phyloP scores from a whole-genome alignment of 2,797 vertebrate species.

The Brachymystax lenok region DNA sequence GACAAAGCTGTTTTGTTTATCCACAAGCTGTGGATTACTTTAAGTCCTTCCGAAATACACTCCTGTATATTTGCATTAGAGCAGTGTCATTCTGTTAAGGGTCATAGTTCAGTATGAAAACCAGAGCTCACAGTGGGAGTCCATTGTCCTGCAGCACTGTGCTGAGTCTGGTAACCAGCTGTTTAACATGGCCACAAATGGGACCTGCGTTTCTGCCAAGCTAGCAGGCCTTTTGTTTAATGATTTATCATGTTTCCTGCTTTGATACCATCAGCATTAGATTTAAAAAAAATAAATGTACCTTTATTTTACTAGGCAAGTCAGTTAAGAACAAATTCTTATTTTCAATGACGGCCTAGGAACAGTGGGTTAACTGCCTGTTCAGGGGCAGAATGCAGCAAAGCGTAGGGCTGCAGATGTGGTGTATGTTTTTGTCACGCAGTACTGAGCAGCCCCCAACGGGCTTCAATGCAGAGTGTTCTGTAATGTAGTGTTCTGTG shows the following conservation, averaged over 20 bases:
- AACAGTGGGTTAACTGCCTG: too few relatives aligned
- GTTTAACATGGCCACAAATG: slow-evolving; percentile 51
- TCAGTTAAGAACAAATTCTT: too few relatives aligned
- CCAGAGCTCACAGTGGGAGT: neutral
- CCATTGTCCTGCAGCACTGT: too few relatives aligned
- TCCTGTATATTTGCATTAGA: neutral
- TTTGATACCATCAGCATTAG: slow-evolving; percentile 47
- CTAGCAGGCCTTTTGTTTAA: slow-evolving; percentile 49
- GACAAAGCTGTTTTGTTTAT: neutral
- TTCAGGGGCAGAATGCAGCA: slow-evolving; percentile 16
- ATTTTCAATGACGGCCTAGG: too few relatives aligned
- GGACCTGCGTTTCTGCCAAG: slow-evolving; percentile 43
- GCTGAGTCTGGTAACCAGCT: slow-evolving; percentile 39
- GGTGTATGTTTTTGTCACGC: slow-evolving; percentile 33
- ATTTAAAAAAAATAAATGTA: neutral
- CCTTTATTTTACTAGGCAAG: too few relatives aligned
- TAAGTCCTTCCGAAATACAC: neutral
- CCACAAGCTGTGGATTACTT: neutral
- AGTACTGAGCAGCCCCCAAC: slow-evolving; percentile 23
- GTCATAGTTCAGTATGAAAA: slow-evolving; percentile 9
- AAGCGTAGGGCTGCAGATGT: slow-evolving; percentile 19
- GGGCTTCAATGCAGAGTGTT: slow-evolving; percentile 38
- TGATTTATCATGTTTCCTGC: slow-evolving; percentile 63
- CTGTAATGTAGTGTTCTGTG: slow-evolving; percentile 23
- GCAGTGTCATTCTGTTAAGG: slow-evolving; percentile 5